A percentile compares a stretch with the other conserved stretches of the same genome.
Evolutionary conservation across 2,113 vertebrate species (phyloP).

Genomic region (Nymphicus hollandicus): DNA sequence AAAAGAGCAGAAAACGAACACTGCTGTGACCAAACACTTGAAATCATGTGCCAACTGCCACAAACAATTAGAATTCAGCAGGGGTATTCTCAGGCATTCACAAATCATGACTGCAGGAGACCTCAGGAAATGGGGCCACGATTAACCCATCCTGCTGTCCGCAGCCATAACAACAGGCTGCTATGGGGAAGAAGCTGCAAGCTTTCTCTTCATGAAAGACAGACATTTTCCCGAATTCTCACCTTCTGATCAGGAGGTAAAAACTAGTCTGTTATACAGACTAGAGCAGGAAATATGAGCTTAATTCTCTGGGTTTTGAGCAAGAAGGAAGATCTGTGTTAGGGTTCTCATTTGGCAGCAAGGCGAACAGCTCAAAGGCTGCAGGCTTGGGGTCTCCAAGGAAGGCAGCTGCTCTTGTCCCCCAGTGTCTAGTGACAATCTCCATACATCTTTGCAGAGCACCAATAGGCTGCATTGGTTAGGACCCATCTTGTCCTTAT

Average conservation of each 20-base stretch:
- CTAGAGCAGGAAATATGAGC: neutral
- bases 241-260: neutral
- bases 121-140: conserved; percentile 39
- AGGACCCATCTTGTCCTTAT: neutral
- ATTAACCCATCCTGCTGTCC: conserved; percentile 57
- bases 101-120: conserved; percentile 62
- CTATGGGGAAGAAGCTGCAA: neutral
- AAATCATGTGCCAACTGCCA: conserved; percentile 68
- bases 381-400: neutral
- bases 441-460: neutral
- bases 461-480: neutral
- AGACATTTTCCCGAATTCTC: neutral
- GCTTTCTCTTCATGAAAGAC: neutral
- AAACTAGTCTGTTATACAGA: neutral
- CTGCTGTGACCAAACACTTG: conserved; percentile 71
- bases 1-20: conserved; percentile 68
- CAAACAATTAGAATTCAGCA: conserved; percentile 71
- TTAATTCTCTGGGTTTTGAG: neutral
- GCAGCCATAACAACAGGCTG: neutral
- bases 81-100: conserved; percentile 61
- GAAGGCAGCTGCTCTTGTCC: neutral
- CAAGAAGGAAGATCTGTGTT: neutral
- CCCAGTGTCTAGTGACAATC: neutral
- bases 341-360: neutral
- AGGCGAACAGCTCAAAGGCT: neutral